phyloP scores from a whole-genome alignment of 23 tunicate genomes.

The Styela clava region DNA sequence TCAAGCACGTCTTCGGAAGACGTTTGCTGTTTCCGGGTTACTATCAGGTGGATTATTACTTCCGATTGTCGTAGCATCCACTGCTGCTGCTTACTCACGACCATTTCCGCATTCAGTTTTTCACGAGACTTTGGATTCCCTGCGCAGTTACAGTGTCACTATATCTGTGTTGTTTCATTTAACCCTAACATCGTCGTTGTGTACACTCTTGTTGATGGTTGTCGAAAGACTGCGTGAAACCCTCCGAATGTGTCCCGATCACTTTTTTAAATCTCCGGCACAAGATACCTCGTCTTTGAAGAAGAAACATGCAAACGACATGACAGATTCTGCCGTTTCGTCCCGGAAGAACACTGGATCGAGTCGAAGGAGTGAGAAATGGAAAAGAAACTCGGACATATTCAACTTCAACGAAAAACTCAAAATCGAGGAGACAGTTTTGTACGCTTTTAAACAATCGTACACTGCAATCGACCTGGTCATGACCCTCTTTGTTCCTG shows the following conservation, averaged over 20 bases:
- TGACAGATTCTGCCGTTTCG: background rate
- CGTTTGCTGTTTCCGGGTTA: conserved; percentile 20
- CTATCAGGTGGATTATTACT: conserved; percentile 2
- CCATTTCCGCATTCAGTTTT: conserved; percentile 11
- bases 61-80: background rate
- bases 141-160: background rate
- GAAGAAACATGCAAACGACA: background rate
- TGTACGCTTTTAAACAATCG: conserved; percentile 2
- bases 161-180: conserved; percentile 16
- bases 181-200: conserved; percentile 7
- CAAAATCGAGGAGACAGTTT: conserved; percentile 6
- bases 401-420: background rate
- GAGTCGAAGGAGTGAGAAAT: background rate
- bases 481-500: conserved; percentile 19
- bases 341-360: background rate
- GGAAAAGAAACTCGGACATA: conserved; percentile 7
- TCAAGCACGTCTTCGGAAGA: conserved; percentile 21
- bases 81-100: conserved; percentile 10
- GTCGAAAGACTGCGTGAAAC: conserved; percentile 13
- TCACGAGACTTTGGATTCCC: background rate
- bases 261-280: conserved; percentile 1
- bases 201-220: conserved; percentile 22
- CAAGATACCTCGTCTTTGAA: background rate
- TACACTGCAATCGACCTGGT: conserved; percentile 22
- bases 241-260: background rate